A percentile compares a stretch with the other conserved stretches of the same genome.
phyloP scores from a whole-genome alignment of 2,113 vertebrate genomes.

The Xiphophorus hellerii region DNA sequence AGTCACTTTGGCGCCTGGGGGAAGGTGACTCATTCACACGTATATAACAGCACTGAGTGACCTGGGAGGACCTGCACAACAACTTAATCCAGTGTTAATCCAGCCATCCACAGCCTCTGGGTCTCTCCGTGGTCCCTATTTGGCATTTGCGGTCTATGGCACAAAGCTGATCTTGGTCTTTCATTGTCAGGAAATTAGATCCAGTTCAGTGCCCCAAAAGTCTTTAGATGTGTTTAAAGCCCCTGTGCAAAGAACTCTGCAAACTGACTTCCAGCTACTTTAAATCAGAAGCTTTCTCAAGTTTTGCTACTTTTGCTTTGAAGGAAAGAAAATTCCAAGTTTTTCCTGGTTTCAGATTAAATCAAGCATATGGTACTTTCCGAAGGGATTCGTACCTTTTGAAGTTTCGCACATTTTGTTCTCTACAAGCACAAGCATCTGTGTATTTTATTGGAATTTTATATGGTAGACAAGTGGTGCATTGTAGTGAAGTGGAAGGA shows the following conservation, averaged over 20 bases:
- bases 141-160: slow-evolving; percentile 44
- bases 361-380: no score
- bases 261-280: no score
- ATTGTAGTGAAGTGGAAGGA: not conserved
- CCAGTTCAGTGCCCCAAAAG: slow-evolving; percentile 17
- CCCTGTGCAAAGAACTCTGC: slow-evolving; percentile 19
- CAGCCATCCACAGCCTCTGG: slow-evolving; percentile 29
- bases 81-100: slow-evolving; percentile 68
- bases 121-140: slow-evolving; percentile 16
- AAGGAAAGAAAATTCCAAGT: no score
- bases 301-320: no score
- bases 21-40: slow-evolving; percentile 41
- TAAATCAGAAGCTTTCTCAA: no score
- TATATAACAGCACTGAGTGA: slow-evolving; percentile 25
- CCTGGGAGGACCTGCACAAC: slow-evolving; percentile 35
- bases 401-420: not conserved
- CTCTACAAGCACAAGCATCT: not conserved
- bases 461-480: not conserved
- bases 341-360: no score
- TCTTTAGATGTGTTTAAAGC: slow-evolving; percentile 35
- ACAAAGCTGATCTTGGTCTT: slow-evolving; percentile 57
- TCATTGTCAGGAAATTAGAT: slow-evolving; percentile 44
- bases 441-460: not conserved
- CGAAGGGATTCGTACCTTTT: not conserved
- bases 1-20: not conserved